These are phyloP conservation scores for Cavia porcellus DNA, from an alignment of 2,113 vertebrate species.

Conservation along the genomic window DNA sequence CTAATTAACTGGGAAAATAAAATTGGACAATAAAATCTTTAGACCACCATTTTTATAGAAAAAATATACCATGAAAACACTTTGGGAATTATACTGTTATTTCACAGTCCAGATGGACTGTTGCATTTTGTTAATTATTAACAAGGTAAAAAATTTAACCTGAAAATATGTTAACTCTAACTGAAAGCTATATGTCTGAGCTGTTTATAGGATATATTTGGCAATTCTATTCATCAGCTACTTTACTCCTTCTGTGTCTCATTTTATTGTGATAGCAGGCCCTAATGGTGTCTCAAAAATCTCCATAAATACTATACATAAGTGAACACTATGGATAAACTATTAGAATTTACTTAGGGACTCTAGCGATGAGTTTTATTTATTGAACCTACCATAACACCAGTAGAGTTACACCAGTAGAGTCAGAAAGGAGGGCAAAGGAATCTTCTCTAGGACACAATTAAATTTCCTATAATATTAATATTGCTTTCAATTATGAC, in stretches of 20 bases:
- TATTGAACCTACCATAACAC: constrained; percentile 40
- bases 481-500: constrained; percentile 71
- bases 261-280: background rate
- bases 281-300: constrained; percentile 6
- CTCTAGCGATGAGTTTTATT: constrained; percentile 48
- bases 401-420: background rate
- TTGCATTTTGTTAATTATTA: constrained; percentile 69
- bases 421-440: constrained; percentile 54
- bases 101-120: constrained; percentile 57
- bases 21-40: background rate
- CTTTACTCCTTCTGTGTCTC: constrained; percentile 1
- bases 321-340: background rate
- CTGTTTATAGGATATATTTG: constrained; percentile 44
- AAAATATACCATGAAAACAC: constrained; percentile 1
- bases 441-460: constrained; percentile 54
- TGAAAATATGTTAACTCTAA: constrained; percentile 21
- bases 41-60: background rate
- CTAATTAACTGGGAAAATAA: constrained; percentile 9
- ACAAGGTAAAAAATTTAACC: constrained; percentile 54
- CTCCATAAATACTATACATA: background rate
- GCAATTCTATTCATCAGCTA: background rate
- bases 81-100: constrained; percentile 50
- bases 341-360: constrained; percentile 17
- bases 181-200: constrained; percentile 63
- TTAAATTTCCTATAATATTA: constrained; percentile 67